Evolutionary conservation across 2,888 invertebrate species (phyloP), one percentile per base, ranked within the genome.

Genomic region (Pelosia muscerda): DNA sequence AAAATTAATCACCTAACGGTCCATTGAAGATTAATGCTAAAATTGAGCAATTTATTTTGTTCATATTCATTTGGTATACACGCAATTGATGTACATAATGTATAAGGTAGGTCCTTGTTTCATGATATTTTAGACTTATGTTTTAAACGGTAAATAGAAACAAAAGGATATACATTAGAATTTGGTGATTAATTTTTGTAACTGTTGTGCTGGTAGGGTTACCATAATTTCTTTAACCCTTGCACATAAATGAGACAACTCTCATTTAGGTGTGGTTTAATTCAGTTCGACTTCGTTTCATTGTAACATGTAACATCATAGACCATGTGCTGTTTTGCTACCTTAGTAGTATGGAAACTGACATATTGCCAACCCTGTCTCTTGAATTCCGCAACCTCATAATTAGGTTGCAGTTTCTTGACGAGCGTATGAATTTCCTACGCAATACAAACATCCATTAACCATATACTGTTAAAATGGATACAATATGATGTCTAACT

Each of bases 21-120:
- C 13, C 38, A 38, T 59, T 59, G 23, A 57, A 57, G 57, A 57
- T 57, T 57, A 28, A 28, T 57, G 57, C 9, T 57, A 26, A 31
- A 49, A 28, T 28, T 57, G 28, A 57, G 57, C 26, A 28, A 26
- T 57, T 31, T 3, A 57, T 28, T 28, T 57, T 28, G 6, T 57
- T 25, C 9, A 57, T 38, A 15, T 34, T 13, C 4, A n/a, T 23
- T 1, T 9, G 9, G 5, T 4, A 25, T 10, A 0, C 1, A 53
- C 22, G 19, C 0, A 2, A 53, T 11, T 22, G 49, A 0, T 19
- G 3, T n/a, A 49, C n/a, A 49, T 9, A 11, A 28, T 31, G 10
- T 31, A 10, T 31, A 31, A n/a, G n/a, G n/a, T n/a, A n/a, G n/a
- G n/a, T n/a, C n/a, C n/a, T n/a, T n/a, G n/a, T n/a, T n/a, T n/a